Percentiles rank a stretch among this genome's conserved stretches.
Conservation (phyloP, 2,113 vertebrate species). For the Hassar affinis region DNA sequence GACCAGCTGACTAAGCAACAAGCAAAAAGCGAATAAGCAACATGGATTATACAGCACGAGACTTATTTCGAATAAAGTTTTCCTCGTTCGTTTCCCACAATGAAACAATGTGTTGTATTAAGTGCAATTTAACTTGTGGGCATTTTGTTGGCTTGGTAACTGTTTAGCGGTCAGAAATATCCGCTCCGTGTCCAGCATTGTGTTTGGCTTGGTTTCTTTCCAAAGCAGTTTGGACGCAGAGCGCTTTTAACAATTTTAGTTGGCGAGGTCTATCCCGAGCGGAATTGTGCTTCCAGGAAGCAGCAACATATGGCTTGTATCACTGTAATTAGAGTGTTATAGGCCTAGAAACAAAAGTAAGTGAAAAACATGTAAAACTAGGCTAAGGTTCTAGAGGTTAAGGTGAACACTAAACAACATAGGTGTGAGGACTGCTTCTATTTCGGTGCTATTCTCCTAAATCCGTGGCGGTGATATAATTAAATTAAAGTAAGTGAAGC, state of each 20-base stretch:
- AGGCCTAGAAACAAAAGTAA: background rate
- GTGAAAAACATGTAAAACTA: slow-evolving; percentile 17
- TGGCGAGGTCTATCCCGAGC: slow-evolving; percentile 1
- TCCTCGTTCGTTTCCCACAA: background rate
- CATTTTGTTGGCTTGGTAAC: background rate
- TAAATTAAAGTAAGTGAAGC: slow-evolving; percentile 4
- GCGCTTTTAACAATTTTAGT: background rate
- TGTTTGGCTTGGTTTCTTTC: background rate
- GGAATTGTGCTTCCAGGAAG: slow-evolving; percentile 11
- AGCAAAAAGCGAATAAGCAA: background rate
- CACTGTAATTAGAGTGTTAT: slow-evolving; percentile 14
- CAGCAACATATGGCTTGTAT: background rate
- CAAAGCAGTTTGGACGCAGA: slow-evolving; percentile 1
- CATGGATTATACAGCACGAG: background rate
- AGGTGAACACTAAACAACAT: slow-evolving; percentile 9
- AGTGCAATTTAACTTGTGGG: background rate
- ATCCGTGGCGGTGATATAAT: slow-evolving; percentile 10
- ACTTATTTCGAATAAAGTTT: background rate
- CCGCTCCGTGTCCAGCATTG: background rate
- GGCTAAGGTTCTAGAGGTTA: slow-evolving; percentile 5
- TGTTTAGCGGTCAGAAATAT: background rate
- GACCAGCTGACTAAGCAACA: background rate
- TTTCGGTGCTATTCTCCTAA: background rate
- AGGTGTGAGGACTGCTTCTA: slow-evolving; percentile 16
- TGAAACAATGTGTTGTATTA: background rate